These are phyloP conservation scores for Adelosebastes latens DNA, from an alignment of 2,797 vertebrate species.

Conservation along the genomic window DNA sequence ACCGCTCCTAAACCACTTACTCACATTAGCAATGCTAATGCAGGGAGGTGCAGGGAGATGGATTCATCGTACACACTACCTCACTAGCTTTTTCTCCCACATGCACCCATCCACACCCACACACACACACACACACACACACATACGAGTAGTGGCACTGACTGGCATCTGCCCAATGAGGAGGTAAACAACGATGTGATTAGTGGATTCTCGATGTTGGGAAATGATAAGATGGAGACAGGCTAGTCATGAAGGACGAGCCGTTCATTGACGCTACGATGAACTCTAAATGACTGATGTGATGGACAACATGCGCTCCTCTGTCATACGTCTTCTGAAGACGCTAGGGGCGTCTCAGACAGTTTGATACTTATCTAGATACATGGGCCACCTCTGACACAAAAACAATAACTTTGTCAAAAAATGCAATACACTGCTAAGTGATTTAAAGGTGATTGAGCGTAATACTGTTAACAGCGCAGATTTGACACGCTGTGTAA, in stretches of 20 bases:
- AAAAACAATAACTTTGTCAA: neutral
- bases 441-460: neutral
- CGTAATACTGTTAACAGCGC: neutral
- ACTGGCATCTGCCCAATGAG: slow-evolving; percentile 35
- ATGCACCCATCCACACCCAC: neutral
- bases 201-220: slow-evolving; percentile 19
- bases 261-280: neutral
- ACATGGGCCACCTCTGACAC: no score
- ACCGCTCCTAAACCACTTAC: slow-evolving; percentile 72
- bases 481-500: neutral
- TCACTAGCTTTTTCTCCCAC: neutral
- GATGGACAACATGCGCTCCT: neutral
- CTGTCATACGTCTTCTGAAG: neutral
- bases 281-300: neutral
- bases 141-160: slow-evolving; percentile 36
- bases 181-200: slow-evolving; percentile 62
- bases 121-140: neutral
- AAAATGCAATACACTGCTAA: neutral
- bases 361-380: neutral
- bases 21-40: slow-evolving; percentile 80
- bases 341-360: neutral
- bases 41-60: slow-evolving; percentile 48
- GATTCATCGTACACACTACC: slow-evolving; percentile 60
- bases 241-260: neutral
- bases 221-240: neutral